These are phyloP conservation scores for Autographa gamma DNA, from an alignment of 2,888 invertebrate genomes.

Conservation along the genomic window DNA sequence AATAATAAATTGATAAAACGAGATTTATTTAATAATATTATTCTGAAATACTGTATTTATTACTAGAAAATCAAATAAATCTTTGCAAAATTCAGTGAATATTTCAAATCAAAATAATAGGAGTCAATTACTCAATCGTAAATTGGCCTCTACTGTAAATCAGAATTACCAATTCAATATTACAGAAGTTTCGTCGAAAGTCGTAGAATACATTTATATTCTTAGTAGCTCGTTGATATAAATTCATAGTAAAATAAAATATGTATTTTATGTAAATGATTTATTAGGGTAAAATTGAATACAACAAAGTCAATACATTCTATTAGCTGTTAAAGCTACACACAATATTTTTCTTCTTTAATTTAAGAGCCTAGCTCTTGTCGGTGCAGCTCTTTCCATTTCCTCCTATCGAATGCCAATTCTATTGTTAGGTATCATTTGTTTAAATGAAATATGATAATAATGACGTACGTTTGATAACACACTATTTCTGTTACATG, in stretches of 20 bases:
- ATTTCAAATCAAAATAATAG: constrained; percentile 2
- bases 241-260: background rate
- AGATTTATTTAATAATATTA: background rate
- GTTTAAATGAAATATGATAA: too few relatives aligned
- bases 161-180: background rate
- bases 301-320: too few relatives aligned
- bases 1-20: background rate
- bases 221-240: background rate
- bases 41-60: background rate
- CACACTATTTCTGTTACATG: too few relatives aligned
- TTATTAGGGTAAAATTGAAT: too few relatives aligned
- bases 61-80: background rate
- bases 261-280: too few relatives aligned
- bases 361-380: too few relatives aligned
- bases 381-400: too few relatives aligned
- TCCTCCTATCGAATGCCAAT: too few relatives aligned
- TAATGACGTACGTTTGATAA: too few relatives aligned
- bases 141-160: background rate
- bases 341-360: too few relatives aligned
- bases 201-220: background rate
- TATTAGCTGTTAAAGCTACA: too few relatives aligned
- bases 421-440: too few relatives aligned
- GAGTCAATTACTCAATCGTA: constrained; percentile 2
- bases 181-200: background rate
- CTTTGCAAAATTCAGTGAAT: background rate